Conservation (phyloP, 2,113 vertebrate species). For the human (Homo sapiens) region DNA sequence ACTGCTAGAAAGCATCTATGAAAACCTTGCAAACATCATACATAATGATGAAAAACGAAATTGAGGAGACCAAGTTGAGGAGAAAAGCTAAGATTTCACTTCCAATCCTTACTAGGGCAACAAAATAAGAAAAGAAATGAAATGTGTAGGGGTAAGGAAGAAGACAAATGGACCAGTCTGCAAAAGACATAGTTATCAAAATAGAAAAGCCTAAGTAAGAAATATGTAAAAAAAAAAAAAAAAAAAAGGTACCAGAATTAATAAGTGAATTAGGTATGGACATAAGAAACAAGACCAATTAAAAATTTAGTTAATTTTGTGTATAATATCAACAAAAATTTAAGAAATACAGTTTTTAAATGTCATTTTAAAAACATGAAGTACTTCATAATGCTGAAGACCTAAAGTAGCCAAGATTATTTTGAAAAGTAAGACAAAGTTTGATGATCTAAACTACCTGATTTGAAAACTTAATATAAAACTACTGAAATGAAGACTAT, state of each 20-base stretch:
- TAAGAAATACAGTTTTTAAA: not conserved
- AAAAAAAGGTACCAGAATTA: not conserved
- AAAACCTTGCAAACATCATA: not conserved
- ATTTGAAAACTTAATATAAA: not conserved
- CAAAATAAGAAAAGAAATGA: not conserved
- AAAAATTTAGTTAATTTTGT: not conserved
- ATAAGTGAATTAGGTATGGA: not conserved
- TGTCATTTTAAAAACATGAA: not conserved
- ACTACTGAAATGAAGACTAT: not conserved
- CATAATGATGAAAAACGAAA: not conserved
- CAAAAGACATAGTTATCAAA: not conserved
- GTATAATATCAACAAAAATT: not conserved
- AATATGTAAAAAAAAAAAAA: not conserved
- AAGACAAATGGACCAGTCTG: not conserved
- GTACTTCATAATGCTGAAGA: not conserved
- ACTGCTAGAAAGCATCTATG: not conserved
- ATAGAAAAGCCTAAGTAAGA: not conserved
- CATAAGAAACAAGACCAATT: not conserved
- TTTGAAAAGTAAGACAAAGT: not conserved
- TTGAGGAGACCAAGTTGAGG: not conserved
- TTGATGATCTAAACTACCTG: not conserved
- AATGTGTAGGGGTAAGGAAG: not conserved
- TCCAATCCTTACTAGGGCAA: not conserved
- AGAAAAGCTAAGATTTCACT: not conserved
- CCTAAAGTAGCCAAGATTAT: not conserved